Base-by-base conservation (phyloP, 2,888 invertebrate genomes). In the Stramonita haemastoma region DNA sequence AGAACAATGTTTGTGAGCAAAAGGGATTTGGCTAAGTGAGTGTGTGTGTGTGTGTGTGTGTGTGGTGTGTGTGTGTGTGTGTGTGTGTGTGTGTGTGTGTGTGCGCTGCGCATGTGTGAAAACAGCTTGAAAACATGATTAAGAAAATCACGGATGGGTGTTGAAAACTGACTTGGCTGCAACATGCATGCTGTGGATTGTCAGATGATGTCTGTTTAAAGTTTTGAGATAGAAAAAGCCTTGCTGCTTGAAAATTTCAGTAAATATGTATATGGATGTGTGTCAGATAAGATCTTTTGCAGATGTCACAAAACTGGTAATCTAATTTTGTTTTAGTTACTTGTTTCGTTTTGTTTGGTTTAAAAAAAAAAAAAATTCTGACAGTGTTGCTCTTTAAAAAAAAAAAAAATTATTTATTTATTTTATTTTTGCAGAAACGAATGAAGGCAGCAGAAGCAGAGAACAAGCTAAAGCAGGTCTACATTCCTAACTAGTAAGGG, bases 371-470 rank as follows among this genome's bases (percentile, higher is more conserved):
- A 15, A 19, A 60, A 60, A 60, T 15, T 46, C 46, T 46, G 46
- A 46, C 46, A 46, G 4, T 46, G 46, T 46, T 46, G 46, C 46
- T 46, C 46, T 46, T 46, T n/a, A n/a, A n/a, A n/a, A n/a, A n/a
- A n/a, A n/a, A n/a, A n/a, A n/a, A n/a, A n/a, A n/a, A n/a, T n/a
- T 46, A 2, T 46, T 60, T 29, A 15, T 79, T 0, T 32, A 15
- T 34, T 0, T 36, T 32, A n/a, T 34, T 73, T 90, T 92, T 93
- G 70, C 98, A 99, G 96, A 99, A 99, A 96, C 97, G 99, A 95
- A 98, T 99, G 60, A 99, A 99, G 96, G 99, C 99, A 92, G 98
- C 98, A 70, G 99, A 99, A 96, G 99, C 99, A 89, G 99, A 99
- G 96, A 98, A 98, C 95, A 99, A 99, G 96, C 97, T 99, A 95